Conservation (phyloP, 2,888 invertebrate genomes). For the Proisotoma minuta region DNA sequence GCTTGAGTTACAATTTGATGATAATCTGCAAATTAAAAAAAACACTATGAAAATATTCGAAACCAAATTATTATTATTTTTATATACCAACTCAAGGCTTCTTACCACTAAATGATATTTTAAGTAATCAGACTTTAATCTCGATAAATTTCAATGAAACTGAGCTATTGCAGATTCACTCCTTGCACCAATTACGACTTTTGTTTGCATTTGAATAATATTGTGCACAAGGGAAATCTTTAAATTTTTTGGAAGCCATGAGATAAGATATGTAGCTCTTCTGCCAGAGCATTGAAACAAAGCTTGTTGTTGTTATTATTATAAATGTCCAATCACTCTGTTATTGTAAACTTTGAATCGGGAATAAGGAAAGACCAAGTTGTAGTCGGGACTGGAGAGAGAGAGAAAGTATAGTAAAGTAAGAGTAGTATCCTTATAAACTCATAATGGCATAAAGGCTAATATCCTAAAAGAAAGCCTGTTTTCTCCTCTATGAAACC, state of each 20-base stretch:
- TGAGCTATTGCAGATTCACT: too few relatives aligned
- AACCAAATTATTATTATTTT: neutral
- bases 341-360: neutral
- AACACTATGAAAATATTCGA: too few relatives aligned
- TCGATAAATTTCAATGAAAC: conserved; percentile 1
- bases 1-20: too few relatives aligned
- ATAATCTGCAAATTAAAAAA: too few relatives aligned
- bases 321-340: too few relatives aligned
- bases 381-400: neutral
- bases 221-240: too few relatives aligned
- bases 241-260: too few relatives aligned
- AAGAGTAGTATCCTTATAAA: neutral
- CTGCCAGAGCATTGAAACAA: too few relatives aligned
- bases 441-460: conserved; percentile 15
- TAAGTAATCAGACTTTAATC: neutral
- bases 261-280: too few relatives aligned
- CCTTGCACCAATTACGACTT: too few relatives aligned
- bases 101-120: conserved; percentile 1
- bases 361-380: neutral
- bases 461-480: neutral
- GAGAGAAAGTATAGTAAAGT: neutral
- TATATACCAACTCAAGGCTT: neutral
- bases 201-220: too few relatives aligned
- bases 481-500: conserved; percentile 16
- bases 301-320: too few relatives aligned